These are phyloP conservation scores for Dipus sagitta DNA, from an alignment of 2,797 vertebrate species.

Conservation along the genomic window DNA sequence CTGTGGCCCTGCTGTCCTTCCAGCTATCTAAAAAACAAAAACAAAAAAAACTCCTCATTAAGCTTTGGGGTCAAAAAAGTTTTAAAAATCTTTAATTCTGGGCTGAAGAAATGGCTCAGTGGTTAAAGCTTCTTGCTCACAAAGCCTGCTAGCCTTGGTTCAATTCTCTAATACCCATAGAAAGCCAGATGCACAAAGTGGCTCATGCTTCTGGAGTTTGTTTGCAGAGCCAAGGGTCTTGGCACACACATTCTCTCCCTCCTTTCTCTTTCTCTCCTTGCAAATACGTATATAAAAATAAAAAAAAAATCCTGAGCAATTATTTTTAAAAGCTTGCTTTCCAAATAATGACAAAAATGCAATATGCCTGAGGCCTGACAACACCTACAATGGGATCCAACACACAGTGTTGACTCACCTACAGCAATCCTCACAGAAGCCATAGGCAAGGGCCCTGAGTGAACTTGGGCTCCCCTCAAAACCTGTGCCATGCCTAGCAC, in stretches of 20 bases:
- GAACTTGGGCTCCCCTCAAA: accelerated
- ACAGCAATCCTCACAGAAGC: accelerated
- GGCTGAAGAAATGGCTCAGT: background rate
- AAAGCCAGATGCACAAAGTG: too few relatives aligned
- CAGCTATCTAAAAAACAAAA: background rate
- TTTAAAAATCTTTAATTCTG: background rate
- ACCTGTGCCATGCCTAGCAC: background rate
- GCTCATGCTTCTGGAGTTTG: too few relatives aligned
- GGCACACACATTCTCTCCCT: too few relatives aligned
- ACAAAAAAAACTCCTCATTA: background rate
- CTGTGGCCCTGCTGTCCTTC: background rate
- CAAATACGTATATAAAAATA: too few relatives aligned
- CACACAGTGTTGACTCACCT: background rate
- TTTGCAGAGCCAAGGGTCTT: too few relatives aligned
- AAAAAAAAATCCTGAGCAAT: background rate
- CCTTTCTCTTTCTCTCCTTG: too few relatives aligned
- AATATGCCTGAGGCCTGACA: background rate
- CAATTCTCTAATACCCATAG: too few relatives aligned
- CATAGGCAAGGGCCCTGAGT: accelerated
- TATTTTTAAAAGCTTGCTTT: background rate
- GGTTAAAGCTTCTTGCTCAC: too few relatives aligned
- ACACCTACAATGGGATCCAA: background rate
- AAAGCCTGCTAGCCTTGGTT: too few relatives aligned
- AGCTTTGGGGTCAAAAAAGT: background rate
- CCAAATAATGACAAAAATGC: background rate